phyloP scores from a whole-genome alignment of 2,797 vertebrate species.

The Gambusia yucatana region DNA sequence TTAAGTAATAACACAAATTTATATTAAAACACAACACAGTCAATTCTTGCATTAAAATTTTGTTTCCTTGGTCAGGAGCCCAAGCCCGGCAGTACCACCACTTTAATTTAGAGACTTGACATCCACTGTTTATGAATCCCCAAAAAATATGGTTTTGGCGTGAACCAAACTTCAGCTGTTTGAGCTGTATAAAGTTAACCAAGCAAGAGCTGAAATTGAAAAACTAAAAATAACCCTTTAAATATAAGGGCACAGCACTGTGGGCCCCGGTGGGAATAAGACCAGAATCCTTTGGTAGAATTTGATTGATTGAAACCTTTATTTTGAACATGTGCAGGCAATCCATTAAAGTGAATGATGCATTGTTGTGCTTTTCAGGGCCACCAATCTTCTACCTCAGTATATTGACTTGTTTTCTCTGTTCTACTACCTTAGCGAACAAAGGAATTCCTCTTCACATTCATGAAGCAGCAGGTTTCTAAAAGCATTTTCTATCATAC shows the following conservation, averaged over 20 bases:
- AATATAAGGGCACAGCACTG: too few relatives aligned
- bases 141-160: not conserved
- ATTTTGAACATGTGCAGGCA: not conserved
- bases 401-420: slow-evolving; percentile 5
- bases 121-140: not conserved
- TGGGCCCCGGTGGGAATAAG: not conserved
- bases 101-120: not conserved
- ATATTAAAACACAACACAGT: not conserved
- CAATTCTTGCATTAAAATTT: not conserved
- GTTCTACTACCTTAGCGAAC: not conserved
- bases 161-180: not conserved
- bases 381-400: not conserved
- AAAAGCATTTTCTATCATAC: not conserved
- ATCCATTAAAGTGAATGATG: not conserved
- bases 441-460: not conserved
- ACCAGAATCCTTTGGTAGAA: not conserved
- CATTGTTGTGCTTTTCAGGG: not conserved
- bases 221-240: not conserved
- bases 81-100: not conserved
- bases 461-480: not conserved
- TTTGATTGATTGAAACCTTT: not conserved
- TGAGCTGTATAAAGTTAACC: not conserved
- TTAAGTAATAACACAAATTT: not conserved
- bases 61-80: not conserved
- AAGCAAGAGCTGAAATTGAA: not conserved